phyloP scores from a whole-genome alignment of 2,797 vertebrate genomes.

The Sebastes kiyomatsui region DNA sequence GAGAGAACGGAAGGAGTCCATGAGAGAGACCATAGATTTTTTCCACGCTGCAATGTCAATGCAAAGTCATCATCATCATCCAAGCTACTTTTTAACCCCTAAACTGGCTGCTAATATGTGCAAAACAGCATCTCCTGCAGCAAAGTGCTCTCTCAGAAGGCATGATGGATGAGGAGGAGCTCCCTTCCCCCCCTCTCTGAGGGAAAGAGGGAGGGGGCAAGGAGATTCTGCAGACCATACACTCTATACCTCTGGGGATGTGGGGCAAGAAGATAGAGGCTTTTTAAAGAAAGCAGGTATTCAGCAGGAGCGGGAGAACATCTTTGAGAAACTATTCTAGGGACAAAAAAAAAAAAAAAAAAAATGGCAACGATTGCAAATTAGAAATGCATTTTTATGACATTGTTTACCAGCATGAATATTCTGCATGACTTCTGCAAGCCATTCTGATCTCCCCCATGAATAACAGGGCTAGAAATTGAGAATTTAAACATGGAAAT shows the following conservation, averaged over 20 bases:
- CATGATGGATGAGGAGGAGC: slow-evolving; percentile 41
- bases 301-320: slow-evolving; percentile 56
- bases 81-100: slow-evolving; percentile 24
- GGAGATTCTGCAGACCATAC: slow-evolving; percentile 49
- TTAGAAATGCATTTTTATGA: slow-evolving; percentile 81
- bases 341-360: slow-evolving; percentile 49
- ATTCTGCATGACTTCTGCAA: slow-evolving; percentile 86
- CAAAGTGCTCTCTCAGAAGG: slow-evolving; percentile 30
- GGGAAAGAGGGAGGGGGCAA: slow-evolving; percentile 29
- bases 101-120: slow-evolving; percentile 45
- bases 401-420: slow-evolving; percentile 87
- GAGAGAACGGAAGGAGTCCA: slow-evolving; percentile 1
- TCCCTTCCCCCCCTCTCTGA: slow-evolving; percentile 26
- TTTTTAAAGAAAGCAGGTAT: slow-evolving; percentile 42
- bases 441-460: slow-evolving; percentile 71
- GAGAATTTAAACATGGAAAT: slow-evolving; percentile 64
- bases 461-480: slow-evolving; percentile 79
- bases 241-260: slow-evolving; percentile 64
- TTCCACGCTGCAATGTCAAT: slow-evolving; percentile 35
- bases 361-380: slow-evolving; percentile 56
- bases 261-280: slow-evolving; percentile 44
- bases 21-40: slow-evolving; percentile 22
- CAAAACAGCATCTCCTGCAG: slow-evolving; percentile 50
- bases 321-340: slow-evolving; percentile 60
- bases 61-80: slow-evolving; percentile 35